Evolutionary conservation across 1,140 invertebrate species (phyloP).

Genomic region (Drosophila equinoxialis): DNA sequence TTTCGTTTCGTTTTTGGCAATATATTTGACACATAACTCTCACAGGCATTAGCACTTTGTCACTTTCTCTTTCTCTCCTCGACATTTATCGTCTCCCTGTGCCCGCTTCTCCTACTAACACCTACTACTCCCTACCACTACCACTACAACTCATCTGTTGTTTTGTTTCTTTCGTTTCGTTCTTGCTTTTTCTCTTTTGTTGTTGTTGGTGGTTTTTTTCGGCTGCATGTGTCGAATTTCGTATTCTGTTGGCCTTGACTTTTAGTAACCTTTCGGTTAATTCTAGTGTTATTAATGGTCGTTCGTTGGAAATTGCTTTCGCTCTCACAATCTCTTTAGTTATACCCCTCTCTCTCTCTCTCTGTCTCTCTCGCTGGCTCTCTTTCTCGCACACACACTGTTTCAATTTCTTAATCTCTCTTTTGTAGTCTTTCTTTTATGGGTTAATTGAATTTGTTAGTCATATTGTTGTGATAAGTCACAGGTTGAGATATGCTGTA

Average conservation of each 20-base stretch:
- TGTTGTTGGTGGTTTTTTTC: slow-evolving; percentile 12
- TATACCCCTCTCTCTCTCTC: not conserved
- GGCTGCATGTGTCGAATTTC: slow-evolving; percentile 66
- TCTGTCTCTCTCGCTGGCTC: not conserved
- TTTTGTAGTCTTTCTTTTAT: slow-evolving; percentile 28
- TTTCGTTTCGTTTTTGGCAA: slow-evolving; percentile 10
- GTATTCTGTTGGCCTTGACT: slow-evolving; percentile 65
- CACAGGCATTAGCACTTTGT: slow-evolving; percentile 72
- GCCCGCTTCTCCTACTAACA: not conserved
- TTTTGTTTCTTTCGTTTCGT: slow-evolving; percentile 20
- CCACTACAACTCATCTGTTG: slow-evolving; percentile 7
- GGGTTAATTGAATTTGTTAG: slow-evolving; percentile 64
- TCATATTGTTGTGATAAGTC: slow-evolving; percentile 45
- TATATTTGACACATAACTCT: slow-evolving; percentile 61
- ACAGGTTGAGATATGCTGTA: not conserved
- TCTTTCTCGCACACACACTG: not conserved
- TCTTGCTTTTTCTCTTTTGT: not conserved
- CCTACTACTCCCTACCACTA: not conserved
- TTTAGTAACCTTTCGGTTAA: slow-evolving; percentile 78
- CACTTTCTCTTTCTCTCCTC: slow-evolving; percentile 40
- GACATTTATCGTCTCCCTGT: not conserved
- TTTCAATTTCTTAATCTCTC: slow-evolving; percentile 13
- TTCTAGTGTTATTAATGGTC: slow-evolving; percentile 78
- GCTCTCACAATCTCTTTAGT: not conserved
- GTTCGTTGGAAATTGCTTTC: slow-evolving; percentile 65